Evolutionary conservation across 2,113 vertebrate genomes (phyloP), one percentile per base, ranked within the genome.

Genomic region (Planiliza haematocheilus): DNA sequence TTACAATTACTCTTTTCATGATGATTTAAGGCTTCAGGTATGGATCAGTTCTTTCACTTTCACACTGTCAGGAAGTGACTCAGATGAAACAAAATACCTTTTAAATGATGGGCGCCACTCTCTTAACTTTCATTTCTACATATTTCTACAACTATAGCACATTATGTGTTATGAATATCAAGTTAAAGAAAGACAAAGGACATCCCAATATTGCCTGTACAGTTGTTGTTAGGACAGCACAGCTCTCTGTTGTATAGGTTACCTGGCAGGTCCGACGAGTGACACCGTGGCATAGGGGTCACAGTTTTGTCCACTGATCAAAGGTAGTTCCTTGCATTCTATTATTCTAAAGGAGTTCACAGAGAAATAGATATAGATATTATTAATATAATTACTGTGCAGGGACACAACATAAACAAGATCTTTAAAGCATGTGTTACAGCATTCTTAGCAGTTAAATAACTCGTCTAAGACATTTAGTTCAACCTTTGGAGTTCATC

Each of bases 231-330:
- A 30, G 5, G 24, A 30, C 24, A 30, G 24, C 24, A 30, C 5
- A 5, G 24, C 24, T 30, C 24, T 30, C 24, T 30, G 2, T 30
- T 3, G 24, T 30, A 5, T 30, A 30, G 2, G 69, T 87, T 95
- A 99, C 98, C 98, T 98, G 84, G 96, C 94, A 82, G 97, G 97
- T 46, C 97, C 97, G 41, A 97, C 93, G 4, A 99, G 94, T 65
- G 97, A 96, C 61, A 99, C 96, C 10, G 96, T 96, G 70, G 98
- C 98, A 6, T 97, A 99, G 9, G 98, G 92, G 80, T 99, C 98
- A 90, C 98, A 98, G 77, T 97, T 97, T 90, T 99, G 98, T 52
- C 98, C 98, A 1, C 95, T 97, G 85, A 98, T 95, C 79, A 99
- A 94, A 77, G 98, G 97, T 80, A 99, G 93, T 2, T 96, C 97